These are phyloP conservation scores for Sicus ferrugineus DNA, from an alignment of 2,888 invertebrate species.

Conservation along the genomic window DNA sequence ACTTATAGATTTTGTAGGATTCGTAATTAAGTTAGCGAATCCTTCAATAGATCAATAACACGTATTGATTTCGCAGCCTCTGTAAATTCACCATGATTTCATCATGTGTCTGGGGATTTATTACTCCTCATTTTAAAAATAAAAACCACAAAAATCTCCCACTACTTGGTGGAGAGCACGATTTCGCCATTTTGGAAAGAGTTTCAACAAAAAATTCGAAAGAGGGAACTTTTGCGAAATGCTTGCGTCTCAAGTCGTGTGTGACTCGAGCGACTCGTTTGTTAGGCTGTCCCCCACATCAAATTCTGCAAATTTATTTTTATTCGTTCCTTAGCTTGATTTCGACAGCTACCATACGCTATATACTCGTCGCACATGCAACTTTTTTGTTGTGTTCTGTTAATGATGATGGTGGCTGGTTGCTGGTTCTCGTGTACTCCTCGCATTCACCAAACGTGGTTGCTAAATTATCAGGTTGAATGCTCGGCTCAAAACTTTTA, in stretches of 20 bases:
- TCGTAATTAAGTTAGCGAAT: too few relatives aligned
- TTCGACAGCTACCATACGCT: not conserved
- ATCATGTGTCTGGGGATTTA: too few relatives aligned
- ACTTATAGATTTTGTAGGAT: too few relatives aligned
- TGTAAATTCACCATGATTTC: too few relatives aligned
- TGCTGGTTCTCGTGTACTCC: not conserved
- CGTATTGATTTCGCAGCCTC: too few relatives aligned
- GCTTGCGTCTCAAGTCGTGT: constrained; percentile 7
- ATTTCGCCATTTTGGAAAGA: not conserved
- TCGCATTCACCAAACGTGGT: constrained; percentile 1
- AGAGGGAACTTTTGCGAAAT: not conserved
- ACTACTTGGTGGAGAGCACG: not conserved
- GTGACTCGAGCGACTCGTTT: not conserved
- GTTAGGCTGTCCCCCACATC: not conserved
- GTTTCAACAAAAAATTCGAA: not conserved
- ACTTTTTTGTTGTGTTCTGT: not conserved
- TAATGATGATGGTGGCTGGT: not conserved
- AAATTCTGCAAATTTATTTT: not conserved
- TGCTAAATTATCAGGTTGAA: constrained; percentile 53
- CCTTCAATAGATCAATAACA: too few relatives aligned
- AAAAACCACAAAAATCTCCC: not conserved
- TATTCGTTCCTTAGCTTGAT: not conserved
- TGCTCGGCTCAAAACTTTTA: constrained; percentile 56
- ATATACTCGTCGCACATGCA: not conserved
- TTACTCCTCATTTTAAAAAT: not conserved